Evolutionary conservation across 1,140 invertebrate genomes (phyloP).

Genomic region (Solenopsis invicta): DNA sequence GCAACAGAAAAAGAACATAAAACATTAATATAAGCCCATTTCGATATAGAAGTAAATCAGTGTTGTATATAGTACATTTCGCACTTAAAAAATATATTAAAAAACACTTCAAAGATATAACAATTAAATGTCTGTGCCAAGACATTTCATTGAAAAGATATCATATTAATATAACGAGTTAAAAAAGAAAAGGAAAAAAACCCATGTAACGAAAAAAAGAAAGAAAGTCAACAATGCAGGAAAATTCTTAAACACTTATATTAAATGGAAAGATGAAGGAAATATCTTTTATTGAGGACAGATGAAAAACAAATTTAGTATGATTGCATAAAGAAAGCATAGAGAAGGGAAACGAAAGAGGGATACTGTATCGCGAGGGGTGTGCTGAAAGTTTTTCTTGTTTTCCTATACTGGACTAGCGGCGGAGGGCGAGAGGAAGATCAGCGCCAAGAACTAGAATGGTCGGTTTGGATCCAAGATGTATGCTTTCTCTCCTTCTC

Average conservation of each 20-base stretch:
- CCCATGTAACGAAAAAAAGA: background rate
- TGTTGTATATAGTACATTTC: background rate
- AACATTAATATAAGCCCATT: constrained; percentile 48
- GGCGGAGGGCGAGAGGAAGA: constrained; percentile 22
- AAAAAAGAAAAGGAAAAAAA: constrained; percentile 17
- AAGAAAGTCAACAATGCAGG: background rate
- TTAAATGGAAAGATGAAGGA: constrained; percentile 35
- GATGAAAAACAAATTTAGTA: constrained; percentile 69
- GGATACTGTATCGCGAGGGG: constrained; percentile 24
- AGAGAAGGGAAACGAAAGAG: background rate
- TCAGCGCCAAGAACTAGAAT: constrained; percentile 38
- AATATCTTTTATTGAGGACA: constrained; percentile 72
- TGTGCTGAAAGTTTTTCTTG: constrained; percentile 74
- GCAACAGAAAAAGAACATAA: constrained; percentile 66
- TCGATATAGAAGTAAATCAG: background rate
- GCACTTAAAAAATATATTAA: background rate
- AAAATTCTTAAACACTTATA: background rate
- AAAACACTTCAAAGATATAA: background rate
- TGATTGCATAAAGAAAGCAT: constrained; percentile 1
- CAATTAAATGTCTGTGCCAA: background rate
- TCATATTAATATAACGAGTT: constrained; percentile 5
- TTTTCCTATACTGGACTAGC: constrained; percentile 75
- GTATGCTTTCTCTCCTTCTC: constrained; percentile 47
- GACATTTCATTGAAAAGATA: background rate
- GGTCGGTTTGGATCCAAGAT: constrained; percentile 33